These are phyloP conservation scores for Ectropis crepuscularia DNA, from an alignment of 2,888 invertebrate species.

Conservation along the genomic window DNA sequence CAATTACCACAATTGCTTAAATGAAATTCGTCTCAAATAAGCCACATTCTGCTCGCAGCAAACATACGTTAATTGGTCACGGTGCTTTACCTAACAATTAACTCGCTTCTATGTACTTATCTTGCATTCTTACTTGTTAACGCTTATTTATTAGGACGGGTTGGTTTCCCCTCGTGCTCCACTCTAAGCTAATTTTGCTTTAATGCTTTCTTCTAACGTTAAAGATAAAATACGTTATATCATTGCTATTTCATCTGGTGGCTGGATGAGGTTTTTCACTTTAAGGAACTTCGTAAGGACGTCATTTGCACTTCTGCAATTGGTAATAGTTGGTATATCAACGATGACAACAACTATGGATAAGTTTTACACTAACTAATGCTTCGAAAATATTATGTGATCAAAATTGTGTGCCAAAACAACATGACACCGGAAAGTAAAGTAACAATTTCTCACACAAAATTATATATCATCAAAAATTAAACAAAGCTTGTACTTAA, in stretches of 20 bases:
- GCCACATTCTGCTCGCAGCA: constrained; percentile 59
- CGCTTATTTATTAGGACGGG: constrained; percentile 37
- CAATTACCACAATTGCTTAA: constrained; percentile 83
- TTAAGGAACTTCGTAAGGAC: too few relatives aligned
- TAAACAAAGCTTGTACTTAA: too few relatives aligned
- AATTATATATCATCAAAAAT: too few relatives aligned
- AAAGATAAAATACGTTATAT: constrained; percentile 4
- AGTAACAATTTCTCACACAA: too few relatives aligned
- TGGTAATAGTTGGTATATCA: too few relatives aligned
- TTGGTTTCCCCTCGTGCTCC: constrained; percentile 16
- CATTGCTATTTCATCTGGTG: background rate
- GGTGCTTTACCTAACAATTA: constrained; percentile 80
- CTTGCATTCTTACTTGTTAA: constrained; percentile 47
- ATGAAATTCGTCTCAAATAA: constrained; percentile 79
- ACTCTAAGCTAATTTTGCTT: constrained; percentile 17
- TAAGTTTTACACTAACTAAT: too few relatives aligned
- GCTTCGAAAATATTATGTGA: too few relatives aligned
- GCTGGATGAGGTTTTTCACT: too few relatives aligned
- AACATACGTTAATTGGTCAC: constrained; percentile 78
- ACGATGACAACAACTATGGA: too few relatives aligned
- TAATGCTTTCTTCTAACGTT: background rate
- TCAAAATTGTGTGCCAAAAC: too few relatives aligned
- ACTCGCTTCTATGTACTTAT: constrained; percentile 54
- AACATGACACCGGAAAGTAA: too few relatives aligned
- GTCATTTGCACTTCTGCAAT: too few relatives aligned